Base-by-base conservation (phyloP, 37 sponge, comb jelly and placozoan genomes). In the Ianthella basta region DNA sequence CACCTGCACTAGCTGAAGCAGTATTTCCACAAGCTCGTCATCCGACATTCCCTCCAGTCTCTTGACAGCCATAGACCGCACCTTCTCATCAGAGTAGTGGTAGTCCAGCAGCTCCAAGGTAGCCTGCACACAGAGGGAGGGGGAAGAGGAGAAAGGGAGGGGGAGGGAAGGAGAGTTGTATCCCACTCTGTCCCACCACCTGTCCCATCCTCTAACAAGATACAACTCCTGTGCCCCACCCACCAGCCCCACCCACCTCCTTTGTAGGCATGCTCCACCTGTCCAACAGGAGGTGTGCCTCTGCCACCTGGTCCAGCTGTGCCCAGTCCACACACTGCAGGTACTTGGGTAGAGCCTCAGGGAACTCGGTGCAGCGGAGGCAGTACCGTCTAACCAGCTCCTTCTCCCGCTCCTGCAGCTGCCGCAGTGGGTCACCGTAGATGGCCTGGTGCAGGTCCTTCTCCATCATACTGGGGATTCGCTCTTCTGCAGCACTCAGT, bases 71-170 rank as follows among this genome's bases (percentile, higher is more conserved):
- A 96, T 65, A 41, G 90, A 61, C 30, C 97, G 85, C 0, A 96
- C 94, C 92, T 93, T 87, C 88, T 91, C 94, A 82, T 96, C 97
- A 65, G 92, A 90, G 81, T 82, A 91, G 77, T 96, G 90, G 77
- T 92, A 96, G 68, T 96, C 93, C 37, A 96, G 84, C 79, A 96
- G 85, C 84, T 96, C 91, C 79, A 96, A 80, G 0, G 94, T 94
- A 20, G 92, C 90, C 91, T 91, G 79, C 15, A 56, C 16, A n/a
- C 55, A 79, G 60, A 3, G 61, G n/a, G 37, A 20, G 5, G 2
- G 56, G 13, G 6, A 38, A 69, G 19, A 80, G 10, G 20, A 29
- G 39, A 27, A 12, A 60, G 60, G 40, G 35, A 16, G 18, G 59
- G 59, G 59, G 59, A 56, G 59, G 15, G 59, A 18, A 19, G 59